Conservation (phyloP, 1,140 invertebrate species). For the Pristionchus pacificus region DNA sequence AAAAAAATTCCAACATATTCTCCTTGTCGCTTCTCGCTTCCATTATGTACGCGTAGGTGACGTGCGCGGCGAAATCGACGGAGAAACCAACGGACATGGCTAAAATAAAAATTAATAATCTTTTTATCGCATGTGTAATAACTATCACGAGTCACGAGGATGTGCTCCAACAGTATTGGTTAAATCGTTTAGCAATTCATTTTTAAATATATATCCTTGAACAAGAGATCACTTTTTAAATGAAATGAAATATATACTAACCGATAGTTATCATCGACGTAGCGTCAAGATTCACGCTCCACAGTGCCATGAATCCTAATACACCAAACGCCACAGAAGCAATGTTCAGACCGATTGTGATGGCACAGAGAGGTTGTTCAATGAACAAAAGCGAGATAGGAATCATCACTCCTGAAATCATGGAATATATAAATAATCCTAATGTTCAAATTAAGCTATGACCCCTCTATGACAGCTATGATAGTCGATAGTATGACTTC, state of each 20-base stretch:
- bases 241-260: too few species aligned
- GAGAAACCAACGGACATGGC: constrained; percentile 66
- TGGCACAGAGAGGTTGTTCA: constrained; percentile 80
- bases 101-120: background rate
- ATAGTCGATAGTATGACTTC: background rate
- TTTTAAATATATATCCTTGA: too few species aligned
- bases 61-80: constrained; percentile 92
- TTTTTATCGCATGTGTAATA: too few species aligned
- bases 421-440: too few species aligned
- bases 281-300: constrained; percentile 87
- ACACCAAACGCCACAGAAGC: constrained; percentile 91
- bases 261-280: constrained; percentile 97
- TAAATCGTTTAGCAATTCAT: too few species aligned
- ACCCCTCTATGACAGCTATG: too few species aligned
- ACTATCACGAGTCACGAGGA: too few species aligned
- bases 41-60: constrained; percentile 90
- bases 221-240: too few species aligned
- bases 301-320: constrained; percentile 89
- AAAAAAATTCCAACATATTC: too few species aligned
- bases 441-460: too few species aligned
- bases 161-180: too few species aligned
- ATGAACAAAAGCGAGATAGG: constrained; percentile 89
- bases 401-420: constrained; percentile 79
- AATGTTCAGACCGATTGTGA: constrained; percentile 89
- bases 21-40: constrained; percentile 59